Evolutionary conservation across 2,888 invertebrate species (phyloP).

Genomic region (Ormyrus labotus): DNA sequence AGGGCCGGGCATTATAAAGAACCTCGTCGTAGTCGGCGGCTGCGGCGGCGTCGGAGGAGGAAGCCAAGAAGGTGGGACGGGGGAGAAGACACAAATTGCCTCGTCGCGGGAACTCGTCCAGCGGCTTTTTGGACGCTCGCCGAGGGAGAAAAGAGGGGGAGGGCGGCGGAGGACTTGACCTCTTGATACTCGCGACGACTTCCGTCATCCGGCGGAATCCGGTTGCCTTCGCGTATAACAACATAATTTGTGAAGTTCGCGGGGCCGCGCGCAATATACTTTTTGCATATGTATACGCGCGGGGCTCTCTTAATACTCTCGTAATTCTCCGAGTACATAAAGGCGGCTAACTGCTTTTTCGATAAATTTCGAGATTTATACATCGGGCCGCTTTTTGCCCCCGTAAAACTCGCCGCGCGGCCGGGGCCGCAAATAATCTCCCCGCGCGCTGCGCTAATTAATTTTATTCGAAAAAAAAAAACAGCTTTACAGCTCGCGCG

Average conservation of each 20-base stretch:
- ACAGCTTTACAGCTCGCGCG: no score
- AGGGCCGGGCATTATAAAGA: slow-evolving; percentile 44
- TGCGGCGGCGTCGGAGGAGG: neutral
- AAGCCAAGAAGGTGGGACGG: neutral
- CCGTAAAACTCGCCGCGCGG: neutral
- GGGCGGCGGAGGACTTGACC: slow-evolving; percentile 39
- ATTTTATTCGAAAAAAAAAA: no score
- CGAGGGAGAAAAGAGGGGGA: neutral
- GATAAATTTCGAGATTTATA: slow-evolving; percentile 48
- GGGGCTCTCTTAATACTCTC: slow-evolving; percentile 35
- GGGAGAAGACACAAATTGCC: slow-evolving; percentile 42
- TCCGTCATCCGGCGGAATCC: slow-evolving; percentile 51
- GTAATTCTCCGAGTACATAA: slow-evolving; percentile 42
- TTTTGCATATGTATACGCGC: slow-evolving; percentile 14
- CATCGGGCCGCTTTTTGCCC: neutral
- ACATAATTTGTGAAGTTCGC: slow-evolving; percentile 51
- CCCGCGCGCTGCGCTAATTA: no score
- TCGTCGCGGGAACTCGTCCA: slow-evolving; percentile 40
- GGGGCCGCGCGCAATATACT: slow-evolving; percentile 36
- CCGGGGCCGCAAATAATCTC: no score
- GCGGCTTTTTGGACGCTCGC: slow-evolving; percentile 44
- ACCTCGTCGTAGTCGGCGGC: neutral
- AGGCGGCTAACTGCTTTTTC: slow-evolving; percentile 8
- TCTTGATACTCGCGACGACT: slow-evolving; percentile 46
- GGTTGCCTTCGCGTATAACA: slow-evolving; percentile 43